Percentiles rank a stretch among this genome's conserved stretches.
These are phyloP conservation scores for Priapulus caudatus DNA, from an alignment of 2,888 invertebrate genomes.

Conservation along the genomic window DNA sequence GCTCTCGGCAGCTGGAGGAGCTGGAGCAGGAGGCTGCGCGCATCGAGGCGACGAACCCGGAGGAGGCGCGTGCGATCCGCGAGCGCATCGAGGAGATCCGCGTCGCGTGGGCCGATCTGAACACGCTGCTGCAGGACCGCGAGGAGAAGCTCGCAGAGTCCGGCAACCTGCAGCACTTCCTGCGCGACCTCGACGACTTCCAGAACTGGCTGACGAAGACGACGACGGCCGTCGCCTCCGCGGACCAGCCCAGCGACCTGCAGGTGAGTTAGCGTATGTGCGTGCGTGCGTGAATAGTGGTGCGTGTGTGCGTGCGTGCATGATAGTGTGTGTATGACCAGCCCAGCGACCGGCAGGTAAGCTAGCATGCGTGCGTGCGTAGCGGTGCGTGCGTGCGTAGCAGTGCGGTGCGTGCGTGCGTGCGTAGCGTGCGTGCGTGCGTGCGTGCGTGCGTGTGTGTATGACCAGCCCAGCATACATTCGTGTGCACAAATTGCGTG, in stretches of 20 bases:
- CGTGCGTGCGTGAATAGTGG: no score
- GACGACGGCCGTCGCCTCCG: conserved; percentile 63
- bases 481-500: no score
- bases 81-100: conserved; percentile 84
- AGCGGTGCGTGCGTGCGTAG: no score
- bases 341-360: no score
- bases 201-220: conserved; percentile 97
- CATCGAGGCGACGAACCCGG: conserved; percentile 86
- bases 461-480: no score
- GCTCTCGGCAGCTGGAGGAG: conserved; percentile 60
- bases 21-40: conserved; percentile 82
- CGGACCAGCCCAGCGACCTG: conserved; percentile 37
- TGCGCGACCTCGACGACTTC: conserved; percentile 98
- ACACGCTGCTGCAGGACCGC: conserved; percentile 91
- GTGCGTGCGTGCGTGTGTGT: no score
- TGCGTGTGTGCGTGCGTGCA: no score
- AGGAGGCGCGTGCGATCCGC: conserved; percentile 67
- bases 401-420: no score
- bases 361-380: no score
- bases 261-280: neutral
- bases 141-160: conserved; percentile 97
- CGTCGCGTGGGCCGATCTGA: conserved; percentile 88
- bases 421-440: no score
- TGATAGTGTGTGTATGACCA: no score
- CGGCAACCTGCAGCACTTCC: conserved; percentile 92